phyloP scores from a whole-genome alignment of 2,888 invertebrate genomes.

The Apamea sordens region DNA sequence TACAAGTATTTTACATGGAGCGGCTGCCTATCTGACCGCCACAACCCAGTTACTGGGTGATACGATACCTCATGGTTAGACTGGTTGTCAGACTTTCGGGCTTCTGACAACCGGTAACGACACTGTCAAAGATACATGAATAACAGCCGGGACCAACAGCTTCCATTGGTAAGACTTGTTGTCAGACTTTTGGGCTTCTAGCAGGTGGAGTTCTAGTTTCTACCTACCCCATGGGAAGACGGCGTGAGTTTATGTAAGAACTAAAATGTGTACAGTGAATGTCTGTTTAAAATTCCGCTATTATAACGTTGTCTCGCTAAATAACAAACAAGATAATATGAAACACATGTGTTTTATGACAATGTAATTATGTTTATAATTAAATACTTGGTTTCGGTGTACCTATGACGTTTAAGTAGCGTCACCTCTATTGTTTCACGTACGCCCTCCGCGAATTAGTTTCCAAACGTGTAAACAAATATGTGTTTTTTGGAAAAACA shows the following conservation, averaged over 20 bases:
- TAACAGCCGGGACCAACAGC: not conserved
- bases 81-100: not conserved
- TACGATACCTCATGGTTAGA: not conserved
- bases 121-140: not conserved
- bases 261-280: conserved; percentile 3
- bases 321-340: not conserved
- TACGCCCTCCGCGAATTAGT: not conserved
- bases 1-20: not conserved
- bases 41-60: not conserved
- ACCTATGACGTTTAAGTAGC: not conserved
- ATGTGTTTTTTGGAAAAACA: not conserved
- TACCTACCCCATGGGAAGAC: not conserved
- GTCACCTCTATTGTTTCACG: conserved; percentile 14
- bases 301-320: not conserved
- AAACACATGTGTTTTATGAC: conserved; percentile 13
- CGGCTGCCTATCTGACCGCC: not conserved
- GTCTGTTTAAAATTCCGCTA: not conserved
- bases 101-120: not conserved
- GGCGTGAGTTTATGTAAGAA: not conserved
- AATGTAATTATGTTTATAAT: not conserved
- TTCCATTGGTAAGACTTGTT: not conserved
- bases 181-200: not conserved
- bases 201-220: no score
- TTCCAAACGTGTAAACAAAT: not conserved
- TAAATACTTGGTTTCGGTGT: not conserved